Conservation (phyloP, 1,140 invertebrate species). For the Drosophila aff. region DNA sequence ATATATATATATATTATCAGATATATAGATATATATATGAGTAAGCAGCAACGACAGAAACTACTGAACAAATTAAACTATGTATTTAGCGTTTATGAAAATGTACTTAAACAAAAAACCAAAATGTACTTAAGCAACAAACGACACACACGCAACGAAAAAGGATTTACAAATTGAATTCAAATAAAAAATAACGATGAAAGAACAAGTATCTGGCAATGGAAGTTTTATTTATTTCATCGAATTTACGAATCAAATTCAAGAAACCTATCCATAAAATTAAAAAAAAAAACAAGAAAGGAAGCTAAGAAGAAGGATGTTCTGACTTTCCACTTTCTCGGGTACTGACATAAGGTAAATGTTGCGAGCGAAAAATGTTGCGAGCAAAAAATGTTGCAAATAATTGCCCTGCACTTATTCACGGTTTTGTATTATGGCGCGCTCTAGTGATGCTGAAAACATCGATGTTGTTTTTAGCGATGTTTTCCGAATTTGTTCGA, state of each 20-base stretch:
- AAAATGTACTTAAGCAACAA: constrained; percentile 35
- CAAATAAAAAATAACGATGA: constrained; percentile 46
- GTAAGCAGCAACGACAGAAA: constrained; percentile 26
- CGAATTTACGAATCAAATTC: background rate
- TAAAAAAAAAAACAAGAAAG: too few species aligned
- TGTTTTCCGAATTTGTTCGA: too few species aligned
- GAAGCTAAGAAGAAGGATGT: too few species aligned
- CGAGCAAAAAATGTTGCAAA: too few species aligned
- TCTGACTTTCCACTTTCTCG: too few species aligned
- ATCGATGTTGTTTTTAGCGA: too few species aligned
- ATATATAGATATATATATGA: background rate
- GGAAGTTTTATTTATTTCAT: background rate
- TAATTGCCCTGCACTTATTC: too few species aligned
- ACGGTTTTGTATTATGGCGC: too few species aligned
- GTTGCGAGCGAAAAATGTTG: too few species aligned
- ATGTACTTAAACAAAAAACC: constrained; percentile 14
- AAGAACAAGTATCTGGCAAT: constrained; percentile 7
- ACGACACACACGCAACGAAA: constrained; percentile 36
- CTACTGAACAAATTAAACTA: constrained; percentile 46
- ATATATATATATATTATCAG: constrained; percentile 15
- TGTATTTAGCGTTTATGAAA: constrained; percentile 29
- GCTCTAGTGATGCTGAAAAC: too few species aligned
- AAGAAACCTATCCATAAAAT: too few species aligned
- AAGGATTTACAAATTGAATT: constrained; percentile 50
- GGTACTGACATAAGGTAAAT: too few species aligned